phyloP scores from a whole-genome alignment of 2,113 vertebrate genomes.

The Petromus typicus region DNA sequence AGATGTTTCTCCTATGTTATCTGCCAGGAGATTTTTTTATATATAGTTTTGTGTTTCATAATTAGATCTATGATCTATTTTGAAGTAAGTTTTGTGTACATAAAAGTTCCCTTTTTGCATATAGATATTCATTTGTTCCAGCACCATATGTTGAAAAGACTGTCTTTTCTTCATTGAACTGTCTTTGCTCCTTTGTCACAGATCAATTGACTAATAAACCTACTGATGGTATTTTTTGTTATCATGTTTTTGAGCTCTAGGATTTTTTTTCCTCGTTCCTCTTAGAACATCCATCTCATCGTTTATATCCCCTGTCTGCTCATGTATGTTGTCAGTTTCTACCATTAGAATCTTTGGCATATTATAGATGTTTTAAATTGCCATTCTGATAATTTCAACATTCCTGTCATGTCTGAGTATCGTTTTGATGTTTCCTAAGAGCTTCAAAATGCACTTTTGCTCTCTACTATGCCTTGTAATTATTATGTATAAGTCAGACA shows the following conservation, averaged over 20 bases:
- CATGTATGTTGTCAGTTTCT: neutral
- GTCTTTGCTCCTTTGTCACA: neutral
- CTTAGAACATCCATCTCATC: neutral
- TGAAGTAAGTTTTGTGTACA: neutral
- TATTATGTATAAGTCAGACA: neutral
- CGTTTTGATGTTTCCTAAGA: neutral
- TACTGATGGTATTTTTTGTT: neutral
- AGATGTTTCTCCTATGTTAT: neutral
- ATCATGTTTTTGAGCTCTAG: neutral
- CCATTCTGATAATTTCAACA: neutral
- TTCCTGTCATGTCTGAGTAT: neutral
- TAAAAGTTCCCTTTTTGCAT: neutral
- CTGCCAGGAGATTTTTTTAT: neutral
- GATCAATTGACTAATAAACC: neutral
- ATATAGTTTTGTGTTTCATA: slow-evolving; percentile 1
- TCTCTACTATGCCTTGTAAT: neutral
- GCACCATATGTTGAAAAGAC: neutral
- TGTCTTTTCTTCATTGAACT: neutral
- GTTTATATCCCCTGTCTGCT: neutral
- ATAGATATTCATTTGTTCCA: neutral
- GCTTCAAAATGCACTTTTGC: neutral
- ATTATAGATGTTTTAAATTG: neutral
- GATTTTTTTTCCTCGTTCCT: neutral
- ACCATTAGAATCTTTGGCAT: neutral
- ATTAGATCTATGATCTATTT: neutral